Evolutionary conservation across 1,140 invertebrate genomes (phyloP), one percentile per base, ranked within the genome.

Genomic region (Stegodyphus dumicola): DNA sequence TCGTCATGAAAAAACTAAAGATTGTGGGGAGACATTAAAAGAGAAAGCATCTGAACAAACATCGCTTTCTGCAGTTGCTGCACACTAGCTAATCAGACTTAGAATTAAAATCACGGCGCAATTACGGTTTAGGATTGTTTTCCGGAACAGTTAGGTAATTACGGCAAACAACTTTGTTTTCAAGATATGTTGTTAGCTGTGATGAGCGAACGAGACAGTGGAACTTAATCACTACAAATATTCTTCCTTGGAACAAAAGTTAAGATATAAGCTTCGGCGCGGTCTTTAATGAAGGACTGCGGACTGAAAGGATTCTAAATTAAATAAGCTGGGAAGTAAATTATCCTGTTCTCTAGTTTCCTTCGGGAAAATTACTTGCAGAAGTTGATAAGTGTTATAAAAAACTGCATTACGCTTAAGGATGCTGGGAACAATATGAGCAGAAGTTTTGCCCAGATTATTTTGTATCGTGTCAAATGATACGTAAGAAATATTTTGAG

Each of bases 91-190:
- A 75, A 75, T 83, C 64, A 83, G 73, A 53, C 56, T 75, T 66
- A 53, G 71, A 83, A 83, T 83, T 74, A 83, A 83, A 83, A 83
- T 83, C 80, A 83, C 80, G 80, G 60, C 80, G 48, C 70, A 75
- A 54, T 75, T 74, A 83, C 15, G 70, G 54, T 64, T 9, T 60
- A 48, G 33, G 54, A n/a, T 69, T 81, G 71, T 83, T 83, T 83
- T 71, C 80, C 6, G 60, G 17, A 75, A 54, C 54, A 67, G 64
- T 83, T 83, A 83, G 71, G 60, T 83, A 83, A 83, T 75, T 65
- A 83, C n/a, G 80, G 56, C 80, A 83, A 83, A 83, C 80, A 83
- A 66, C 60, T 83, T 66, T 83, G 71, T 48, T 75, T 53, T 74
- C 70, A 74, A 53, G 17, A 83, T 49, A 75, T 74, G 67, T 80